Base-by-base conservation (phyloP, 2,888 invertebrate species). In the Euplexia lucipara region DNA sequence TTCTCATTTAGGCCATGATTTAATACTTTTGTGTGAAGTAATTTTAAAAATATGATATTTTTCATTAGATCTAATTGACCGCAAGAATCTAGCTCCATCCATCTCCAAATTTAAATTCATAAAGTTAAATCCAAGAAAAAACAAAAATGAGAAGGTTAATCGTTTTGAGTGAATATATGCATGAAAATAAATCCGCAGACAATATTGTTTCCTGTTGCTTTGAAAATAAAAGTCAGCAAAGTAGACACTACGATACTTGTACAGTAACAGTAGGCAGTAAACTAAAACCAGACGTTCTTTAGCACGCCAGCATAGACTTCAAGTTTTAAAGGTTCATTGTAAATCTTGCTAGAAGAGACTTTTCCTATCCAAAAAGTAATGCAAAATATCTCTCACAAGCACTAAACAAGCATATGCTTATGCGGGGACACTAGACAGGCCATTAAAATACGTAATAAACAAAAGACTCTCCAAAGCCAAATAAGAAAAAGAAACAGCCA, bases 401-500 rank as follows among this genome's bases (percentile, higher is more conserved):
- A 37, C 9, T 37, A 16, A 26, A 34, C 0, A 35, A 26, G 14
- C 9, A 2, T 18, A 32, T 32, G 7, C 18, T 9, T 49, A 32
- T 44, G 37, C 22, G 20, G 7, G 32, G 3, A 30, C 34, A 34
- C 3, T 3, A 26, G 1, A 47, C n/a, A 53, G 34, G 20, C 22
- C n/a, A 51, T 44, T 30, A 20, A 14, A 57, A 12, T 34, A 45
- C 52, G 18, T 8, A 26, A 22, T 20, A 1, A 68, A 54, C 32
- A 49, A 62, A 60, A 32, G 0, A 42, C 44, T 47, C 39, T 35
- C 34, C n/a, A 30, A 34, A 48, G 54, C 5, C 35, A 9, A 9
- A 34, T 16, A 52, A 57, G 22, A 59, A 47, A 66, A 53, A 69
- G 42, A 64, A 7, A 44, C 56, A 3, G 41, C 35, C 73, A 74